Evolutionary conservation across 2,888 invertebrate genomes (phyloP), one percentile per base, ranked within the genome.

Genomic region (Synergus umbraculus): DNA sequence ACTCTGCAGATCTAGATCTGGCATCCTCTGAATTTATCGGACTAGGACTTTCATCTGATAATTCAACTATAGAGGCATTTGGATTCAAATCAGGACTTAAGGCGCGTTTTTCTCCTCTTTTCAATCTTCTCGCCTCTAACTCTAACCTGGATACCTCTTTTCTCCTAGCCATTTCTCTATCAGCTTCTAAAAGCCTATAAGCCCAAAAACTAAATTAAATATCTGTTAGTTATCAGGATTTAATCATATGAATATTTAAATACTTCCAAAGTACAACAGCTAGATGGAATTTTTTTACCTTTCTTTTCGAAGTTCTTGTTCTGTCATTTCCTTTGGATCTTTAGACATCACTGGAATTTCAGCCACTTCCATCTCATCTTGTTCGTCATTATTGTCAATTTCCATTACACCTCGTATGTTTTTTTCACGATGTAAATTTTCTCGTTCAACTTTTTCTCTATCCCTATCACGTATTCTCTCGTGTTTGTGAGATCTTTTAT

Each of bases 121-220:
- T 93, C 87, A 94, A 93, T 65, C 97, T 94, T 15, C 97, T 93
- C 0, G 96, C 95, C 90, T 96, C 96, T 18, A 96, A 91, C 89
- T 97, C 97, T 78, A 94, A 94, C 37, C 96, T 93, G 0, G 96
- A 96, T 77, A 95, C 95, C 90, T 96, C 95, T 91, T 96, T 97
- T 78, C 96, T 94, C 85, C 96, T 94, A 3, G 95, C 96, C 94
- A 95, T 96, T 92, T 97, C 96, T 46, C 96, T 88, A 41, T 92
- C 92, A 0, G 92, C 92, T 80, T 92, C 92, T 66, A 92, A 78
- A 8, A 92, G 85, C 65, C 91, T 89, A 63, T 63, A 85, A 81
- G 58, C 29, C 41, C 54, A 78, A 9, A 41, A n/a, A 78, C 77
- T n/a, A 41, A 4, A 4, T 43, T 60, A 76, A 60, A 49, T 15